A percentile compares a stretch with the other conserved stretches of the same genome.
Conservation (phyloP, 1,140 invertebrate species). For the Ganaspis sp. region DNA sequence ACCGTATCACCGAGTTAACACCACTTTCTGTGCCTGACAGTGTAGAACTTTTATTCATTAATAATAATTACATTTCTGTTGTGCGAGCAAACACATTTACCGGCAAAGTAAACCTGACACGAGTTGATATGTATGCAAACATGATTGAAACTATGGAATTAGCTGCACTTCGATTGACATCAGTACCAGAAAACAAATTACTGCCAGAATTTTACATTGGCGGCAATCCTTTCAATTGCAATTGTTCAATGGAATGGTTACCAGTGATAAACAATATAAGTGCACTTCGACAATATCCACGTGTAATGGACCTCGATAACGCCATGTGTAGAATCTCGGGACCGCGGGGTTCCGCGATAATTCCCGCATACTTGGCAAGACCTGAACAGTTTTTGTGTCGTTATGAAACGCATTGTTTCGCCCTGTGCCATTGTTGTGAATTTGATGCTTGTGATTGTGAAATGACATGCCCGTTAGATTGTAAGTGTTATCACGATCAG, state of each 20-base stretch:
- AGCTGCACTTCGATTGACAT: slow-evolving; percentile 85
- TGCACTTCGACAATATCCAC: slow-evolving; percentile 86
- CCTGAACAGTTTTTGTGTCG: slow-evolving; percentile 91
- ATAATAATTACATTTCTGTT: slow-evolving; percentile 89
- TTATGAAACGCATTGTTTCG: slow-evolving; percentile 95
- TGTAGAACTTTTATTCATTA: slow-evolving; percentile 91
- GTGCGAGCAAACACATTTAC: slow-evolving; percentile 90
- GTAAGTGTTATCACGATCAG: slow-evolving; percentile 94
- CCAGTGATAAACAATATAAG: slow-evolving; percentile 91
- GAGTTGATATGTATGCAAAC: slow-evolving; percentile 93
- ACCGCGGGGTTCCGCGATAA: slow-evolving; percentile 83
- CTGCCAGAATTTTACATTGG: slow-evolving; percentile 92
- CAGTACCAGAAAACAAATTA: slow-evolving; percentile 81
- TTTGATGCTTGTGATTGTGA: slow-evolving; percentile 97
- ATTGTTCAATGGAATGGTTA: slow-evolving; percentile 95
- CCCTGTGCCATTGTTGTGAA: slow-evolving; percentile 94
- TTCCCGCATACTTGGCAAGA: slow-evolving; percentile 80
- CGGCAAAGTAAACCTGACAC: slow-evolving; percentile 88
- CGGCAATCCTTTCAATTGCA: slow-evolving; percentile 93
- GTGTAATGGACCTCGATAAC: slow-evolving; percentile 90
- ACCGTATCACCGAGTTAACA: slow-evolving; percentile 87
- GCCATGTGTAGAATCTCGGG: slow-evolving; percentile 90
- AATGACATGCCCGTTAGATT: slow-evolving; percentile 94
- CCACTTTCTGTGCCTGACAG: slow-evolving; percentile 91
- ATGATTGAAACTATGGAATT: slow-evolving; percentile 88